phyloP scores from a whole-genome alignment of 2,113 vertebrate genomes.

The Carettochelys insculpta region DNA sequence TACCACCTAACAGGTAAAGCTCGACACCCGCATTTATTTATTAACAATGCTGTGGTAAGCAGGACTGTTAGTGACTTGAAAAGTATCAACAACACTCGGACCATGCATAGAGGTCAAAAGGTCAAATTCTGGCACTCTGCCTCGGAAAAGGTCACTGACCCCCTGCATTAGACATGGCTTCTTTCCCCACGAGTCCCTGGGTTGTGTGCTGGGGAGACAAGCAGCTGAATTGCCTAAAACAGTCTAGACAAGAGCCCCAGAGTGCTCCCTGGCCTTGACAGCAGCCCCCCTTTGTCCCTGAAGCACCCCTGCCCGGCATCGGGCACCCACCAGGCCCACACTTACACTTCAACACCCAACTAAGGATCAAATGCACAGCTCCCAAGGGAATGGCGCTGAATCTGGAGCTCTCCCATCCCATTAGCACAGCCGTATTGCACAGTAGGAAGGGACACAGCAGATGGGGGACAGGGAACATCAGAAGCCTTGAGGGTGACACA shows the following conservation, averaged over 20 bases:
- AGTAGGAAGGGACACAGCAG: neutral
- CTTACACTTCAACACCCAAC: neutral
- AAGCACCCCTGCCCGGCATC: neutral
- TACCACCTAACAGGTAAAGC: too few relatives aligned
- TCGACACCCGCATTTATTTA: too few relatives aligned
- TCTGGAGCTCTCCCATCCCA: neutral
- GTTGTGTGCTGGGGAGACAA: neutral
- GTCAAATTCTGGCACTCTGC: too few relatives aligned
- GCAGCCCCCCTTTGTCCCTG: neutral
- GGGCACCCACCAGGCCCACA: too few relatives aligned
- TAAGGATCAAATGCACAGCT: neutral
- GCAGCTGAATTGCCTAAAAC: neutral
- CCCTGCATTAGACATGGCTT: neutral
- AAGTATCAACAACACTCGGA: too few relatives aligned
- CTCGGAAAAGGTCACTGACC: too few relatives aligned
- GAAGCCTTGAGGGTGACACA: neutral
- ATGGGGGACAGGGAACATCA: neutral
- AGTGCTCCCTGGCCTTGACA: neutral
- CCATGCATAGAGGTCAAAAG: too few relatives aligned
- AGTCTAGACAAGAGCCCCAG: neutral
- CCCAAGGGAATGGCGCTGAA: neutral
- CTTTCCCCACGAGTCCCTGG: neutral
- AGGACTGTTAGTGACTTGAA: too few relatives aligned
- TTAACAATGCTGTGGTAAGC: too few relatives aligned
- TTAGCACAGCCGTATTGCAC: accelerated